Evolutionary conservation across 2,797 vertebrate species (phyloP), one percentile per base, ranked within the genome.

Genomic region (Gymnothorax reevesii): DNA sequence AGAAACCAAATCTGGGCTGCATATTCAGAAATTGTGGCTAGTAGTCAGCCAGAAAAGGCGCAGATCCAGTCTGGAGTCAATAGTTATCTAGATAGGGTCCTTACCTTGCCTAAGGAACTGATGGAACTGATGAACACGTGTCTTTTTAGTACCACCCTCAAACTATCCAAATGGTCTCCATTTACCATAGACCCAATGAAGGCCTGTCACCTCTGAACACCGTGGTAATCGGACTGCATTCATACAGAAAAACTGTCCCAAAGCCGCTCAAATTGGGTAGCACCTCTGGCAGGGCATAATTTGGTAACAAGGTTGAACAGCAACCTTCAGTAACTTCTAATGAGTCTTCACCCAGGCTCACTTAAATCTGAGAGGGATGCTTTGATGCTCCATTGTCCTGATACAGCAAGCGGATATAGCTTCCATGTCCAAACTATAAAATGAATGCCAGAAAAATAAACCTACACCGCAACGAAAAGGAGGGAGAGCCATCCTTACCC

Each of bases 351-450:
- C n/a, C n/a, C 27, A 13, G 73, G 42, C 15, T 52, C 69, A 5
- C 71, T 12, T 25, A 75, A 59, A 73, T 73, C 87, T 22, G 12
- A 42, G 33, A 82, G 87, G 85, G 59, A 86, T 54, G 82, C 79
- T 59, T 83, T 22, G 73, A 77, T 85, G 49, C 0, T 22, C 17
- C n/a, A 6, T 8, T 2, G 27, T 80, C 84, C 83, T 85, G n/a
- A 27, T 71, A 27, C 25, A 71, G 12, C 69, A 71, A 33, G 73
- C 13, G 49, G 33, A 42, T 42, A 42, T 42, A 42, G 55, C 20
- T 57, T 83, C 54, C 87, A 71, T 66, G 87, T 71, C 59, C 9
- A n/a, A 6, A 62, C 33, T 42, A 86, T 55, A 73, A 83, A 83
- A 60, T 33, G 69, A 13, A 54, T 42, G n/a, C 57, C 57, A 80